Base-by-base conservation (phyloP, 2,797 vertebrate genomes). In the Pseudopleuronectes americanus region DNA sequence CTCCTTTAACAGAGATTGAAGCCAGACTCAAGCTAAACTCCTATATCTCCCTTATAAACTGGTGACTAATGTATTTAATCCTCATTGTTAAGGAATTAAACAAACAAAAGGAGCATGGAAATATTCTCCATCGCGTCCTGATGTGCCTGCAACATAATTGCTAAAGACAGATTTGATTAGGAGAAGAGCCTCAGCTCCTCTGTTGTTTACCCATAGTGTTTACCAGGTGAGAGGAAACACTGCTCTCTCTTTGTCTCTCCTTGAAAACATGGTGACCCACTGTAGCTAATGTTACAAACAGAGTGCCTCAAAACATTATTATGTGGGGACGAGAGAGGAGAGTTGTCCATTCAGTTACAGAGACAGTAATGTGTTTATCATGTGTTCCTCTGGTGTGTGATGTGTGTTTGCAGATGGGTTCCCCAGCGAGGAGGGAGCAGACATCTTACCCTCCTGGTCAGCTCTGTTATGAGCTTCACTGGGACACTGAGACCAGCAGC, bases 381-480 rank as follows among this genome's bases (percentile, higher is more conserved):
- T 67, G 22, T 64, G 33, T 41, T 56, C 8, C 60, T 54, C 14
- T 61, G 49, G 57, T 71, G 43, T 66, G 33, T 19, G 23, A 24
- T 79, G 67, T 87, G 51, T 68, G 57, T 74, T 72, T 70, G 38
- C 85, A 99, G 97, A 90, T 90, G 0, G 87, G 92, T 3, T 92
- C 94, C 60, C 87, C 92, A 17, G 87, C 90, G 2, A 92, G 90
- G 75, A 92, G 93, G 86, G 96, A 97, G 62, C 84, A 81, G 21
- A 68, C 77, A 22, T 93, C 86, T 76, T 94, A 22, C 68, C 92
- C 78, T 58, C 89, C 90, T 2, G 77, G 91, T 52, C 93, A 94
- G 77, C 87, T 94, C 53, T 95, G 95, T 77, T 95, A 95, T 68
- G 95, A 95, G 60, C 89, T 93, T 28, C 94, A 95, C 36, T 97